Conservation (phyloP, 1,140 invertebrate genomes). For the Drosophila sproati region DNA sequence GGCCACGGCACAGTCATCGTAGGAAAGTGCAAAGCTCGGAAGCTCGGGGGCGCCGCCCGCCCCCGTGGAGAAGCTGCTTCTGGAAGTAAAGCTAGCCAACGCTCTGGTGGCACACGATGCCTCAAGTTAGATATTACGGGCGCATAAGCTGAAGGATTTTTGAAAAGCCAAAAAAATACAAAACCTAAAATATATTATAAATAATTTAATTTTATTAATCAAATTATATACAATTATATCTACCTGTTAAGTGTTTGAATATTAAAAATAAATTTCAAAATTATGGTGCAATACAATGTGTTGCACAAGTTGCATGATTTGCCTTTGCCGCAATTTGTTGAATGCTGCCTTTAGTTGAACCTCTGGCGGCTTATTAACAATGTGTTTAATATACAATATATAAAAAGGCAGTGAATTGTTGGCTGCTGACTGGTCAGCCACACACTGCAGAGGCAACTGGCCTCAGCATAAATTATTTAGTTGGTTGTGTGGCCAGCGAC, state of each 20-base stretch:
- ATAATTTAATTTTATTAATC: not conserved
- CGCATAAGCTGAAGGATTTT: too few species aligned
- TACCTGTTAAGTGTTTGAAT: too few species aligned
- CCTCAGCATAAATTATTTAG: conserved; percentile 75
- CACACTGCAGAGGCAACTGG: conserved; percentile 34
- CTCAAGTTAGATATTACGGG: too few species aligned
- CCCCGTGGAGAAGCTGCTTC: too few species aligned
- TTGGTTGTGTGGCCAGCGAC: conserved; percentile 63
- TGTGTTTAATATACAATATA: conserved; percentile 47
- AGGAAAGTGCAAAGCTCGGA: too few species aligned
- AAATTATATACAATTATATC: not conserved
- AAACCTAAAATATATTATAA: not conserved
- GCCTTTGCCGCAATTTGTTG: conserved; percentile 7
- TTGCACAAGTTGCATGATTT: not conserved
- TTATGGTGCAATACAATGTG: too few species aligned
- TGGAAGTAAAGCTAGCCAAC: too few species aligned
- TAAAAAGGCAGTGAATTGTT: conserved; percentile 50
- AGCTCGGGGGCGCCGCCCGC: too few species aligned
- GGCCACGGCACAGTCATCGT: too few species aligned
- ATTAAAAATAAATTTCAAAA: too few species aligned
- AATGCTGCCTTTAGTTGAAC: conserved; percentile 9
- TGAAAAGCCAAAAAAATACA: too few species aligned
- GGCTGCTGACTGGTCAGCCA: conserved; percentile 60
- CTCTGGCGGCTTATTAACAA: conserved; percentile 61
- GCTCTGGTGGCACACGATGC: too few species aligned